Conservation (phyloP, 2,888 invertebrate species). For the Strigamia transsilvanica region DNA sequence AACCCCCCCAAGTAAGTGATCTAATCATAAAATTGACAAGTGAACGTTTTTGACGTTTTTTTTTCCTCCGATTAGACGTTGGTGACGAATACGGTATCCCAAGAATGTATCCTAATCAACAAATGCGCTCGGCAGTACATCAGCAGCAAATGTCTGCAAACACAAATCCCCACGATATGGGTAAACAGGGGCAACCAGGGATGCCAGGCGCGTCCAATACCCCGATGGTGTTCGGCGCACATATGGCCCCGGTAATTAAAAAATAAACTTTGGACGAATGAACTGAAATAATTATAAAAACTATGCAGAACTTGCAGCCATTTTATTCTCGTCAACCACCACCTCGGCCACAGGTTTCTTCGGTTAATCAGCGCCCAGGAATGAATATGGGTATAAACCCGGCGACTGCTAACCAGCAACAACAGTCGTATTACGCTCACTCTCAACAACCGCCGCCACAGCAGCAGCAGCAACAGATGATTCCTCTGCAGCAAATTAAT, state of each 20-base stretch:
- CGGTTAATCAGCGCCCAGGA: not conserved
- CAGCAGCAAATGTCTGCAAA: slow-evolving; percentile 9
- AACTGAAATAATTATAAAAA: not conserved
- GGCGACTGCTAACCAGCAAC: not conserved
- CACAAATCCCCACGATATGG: slow-evolving; percentile 54
- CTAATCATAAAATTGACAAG: not conserved
- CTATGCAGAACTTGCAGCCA: not conserved
- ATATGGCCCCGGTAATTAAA: not conserved
- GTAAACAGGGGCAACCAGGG: slow-evolving; percentile 53
- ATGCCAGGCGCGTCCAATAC: slow-evolving; percentile 50
- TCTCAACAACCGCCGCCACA: not conserved
- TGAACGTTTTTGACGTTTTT: not conserved
- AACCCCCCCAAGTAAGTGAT: slow-evolving; percentile 13
- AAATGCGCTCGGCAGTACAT: not conserved
- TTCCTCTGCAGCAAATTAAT: not conserved
- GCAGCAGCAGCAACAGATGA: not conserved
- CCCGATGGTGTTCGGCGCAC: not conserved
- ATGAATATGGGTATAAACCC: slow-evolving; percentile 3
- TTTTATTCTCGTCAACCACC: slow-evolving; percentile 16
- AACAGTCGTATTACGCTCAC: not conserved
- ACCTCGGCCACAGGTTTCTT: not conserved
- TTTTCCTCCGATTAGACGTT: not conserved
- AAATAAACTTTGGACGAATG: not conserved
- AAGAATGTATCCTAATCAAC: slow-evolving; percentile 18
- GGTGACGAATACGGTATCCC: slow-evolving; percentile 5